phyloP scores from a whole-genome alignment of 2,797 vertebrate genomes.

The Siniperca undulata region DNA sequence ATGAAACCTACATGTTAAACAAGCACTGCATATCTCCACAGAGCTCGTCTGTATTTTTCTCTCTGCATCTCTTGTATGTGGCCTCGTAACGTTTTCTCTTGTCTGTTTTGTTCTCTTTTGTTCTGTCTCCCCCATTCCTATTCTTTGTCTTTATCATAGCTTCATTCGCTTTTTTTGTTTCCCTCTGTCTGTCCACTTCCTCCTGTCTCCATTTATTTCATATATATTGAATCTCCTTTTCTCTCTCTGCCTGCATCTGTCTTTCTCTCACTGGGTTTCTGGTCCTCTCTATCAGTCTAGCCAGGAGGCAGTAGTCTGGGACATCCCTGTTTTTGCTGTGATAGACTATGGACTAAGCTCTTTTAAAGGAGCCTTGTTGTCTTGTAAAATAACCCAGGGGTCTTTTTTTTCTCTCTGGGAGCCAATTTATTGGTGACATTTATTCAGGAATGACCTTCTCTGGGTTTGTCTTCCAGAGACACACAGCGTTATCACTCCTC shows the following conservation, averaged over 20 bases:
- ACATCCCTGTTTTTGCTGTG: slow-evolving; percentile 67
- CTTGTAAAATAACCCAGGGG: slow-evolving; percentile 73
- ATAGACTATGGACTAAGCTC: slow-evolving; percentile 67
- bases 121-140: not conserved
- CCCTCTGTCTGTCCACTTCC: slow-evolving; percentile 10
- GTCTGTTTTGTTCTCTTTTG: slow-evolving; percentile 2
- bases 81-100: not conserved
- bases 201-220: slow-evolving; percentile 35
- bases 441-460: slow-evolving; percentile 85
- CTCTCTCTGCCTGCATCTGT: slow-evolving; percentile 33
- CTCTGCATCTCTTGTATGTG: slow-evolving; percentile 5
- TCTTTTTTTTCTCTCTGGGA: slow-evolving; percentile 55
- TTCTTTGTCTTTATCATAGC: slow-evolving; percentile 33
- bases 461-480: slow-evolving; percentile 70
- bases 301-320: slow-evolving; percentile 63
- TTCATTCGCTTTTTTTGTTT: slow-evolving; percentile 26
- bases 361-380: slow-evolving; percentile 80
- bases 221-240: slow-evolving; percentile 32
- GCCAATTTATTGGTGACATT: slow-evolving; percentile 84
- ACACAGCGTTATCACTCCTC: slow-evolving; percentile 62
- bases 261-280: slow-evolving; percentile 34
- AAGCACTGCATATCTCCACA: slow-evolving; percentile 1
- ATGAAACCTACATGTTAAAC: slow-evolving; percentile 64
- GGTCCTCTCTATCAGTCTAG: slow-evolving; percentile 56
- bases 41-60: not conserved